A percentile compares a stretch with the other conserved stretches of the same genome.
phyloP scores from a whole-genome alignment of 1,140 invertebrate species.

The Epicauta chinensis region DNA sequence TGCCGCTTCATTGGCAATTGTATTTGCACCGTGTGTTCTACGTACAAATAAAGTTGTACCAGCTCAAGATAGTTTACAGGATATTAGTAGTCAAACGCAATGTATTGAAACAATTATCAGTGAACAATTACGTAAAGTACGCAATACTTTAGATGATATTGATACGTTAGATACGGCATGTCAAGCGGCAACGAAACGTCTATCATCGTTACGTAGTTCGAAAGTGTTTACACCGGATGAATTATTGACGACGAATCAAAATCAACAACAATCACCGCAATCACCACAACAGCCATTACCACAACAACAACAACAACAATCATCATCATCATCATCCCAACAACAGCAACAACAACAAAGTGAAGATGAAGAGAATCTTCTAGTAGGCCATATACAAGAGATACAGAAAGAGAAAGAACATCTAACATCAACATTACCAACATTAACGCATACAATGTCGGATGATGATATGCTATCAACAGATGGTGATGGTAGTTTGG shows the following conservation, averaged over 20 bases:
- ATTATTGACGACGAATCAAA: slow-evolving; percentile 42
- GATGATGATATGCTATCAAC: slow-evolving; percentile 77
- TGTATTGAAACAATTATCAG: slow-evolving; percentile 85
- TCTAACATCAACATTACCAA: slow-evolving; percentile 71
- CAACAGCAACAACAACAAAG: slow-evolving; percentile 36
- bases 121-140: slow-evolving; percentile 60
- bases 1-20: slow-evolving; percentile 83
- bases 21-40: slow-evolving; percentile 91
- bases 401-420: slow-evolving; percentile 75
- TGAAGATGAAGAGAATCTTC: slow-evolving; percentile 60
- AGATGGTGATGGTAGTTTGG: slow-evolving; percentile 61
- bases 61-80: slow-evolving; percentile 82
- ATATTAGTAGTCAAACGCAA: slow-evolving; percentile 71
- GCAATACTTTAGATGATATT: slow-evolving; percentile 78
- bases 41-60: slow-evolving; percentile 78
- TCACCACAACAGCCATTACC: neutral
- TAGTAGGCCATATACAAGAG: slow-evolving; percentile 67
- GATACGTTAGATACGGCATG: slow-evolving; percentile 78
- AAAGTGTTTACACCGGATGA: slow-evolving; percentile 65
- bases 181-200: slow-evolving; percentile 66
- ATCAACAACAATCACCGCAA: slow-evolving; percentile 41
- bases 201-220: slow-evolving; percentile 66
- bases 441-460: slow-evolving; percentile 69
- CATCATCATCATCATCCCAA: slow-evolving; percentile 34
- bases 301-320: slow-evolving; percentile 38